Base-by-base conservation (phyloP, 2,797 vertebrate genomes). In the Sebastes iracundus region DNA sequence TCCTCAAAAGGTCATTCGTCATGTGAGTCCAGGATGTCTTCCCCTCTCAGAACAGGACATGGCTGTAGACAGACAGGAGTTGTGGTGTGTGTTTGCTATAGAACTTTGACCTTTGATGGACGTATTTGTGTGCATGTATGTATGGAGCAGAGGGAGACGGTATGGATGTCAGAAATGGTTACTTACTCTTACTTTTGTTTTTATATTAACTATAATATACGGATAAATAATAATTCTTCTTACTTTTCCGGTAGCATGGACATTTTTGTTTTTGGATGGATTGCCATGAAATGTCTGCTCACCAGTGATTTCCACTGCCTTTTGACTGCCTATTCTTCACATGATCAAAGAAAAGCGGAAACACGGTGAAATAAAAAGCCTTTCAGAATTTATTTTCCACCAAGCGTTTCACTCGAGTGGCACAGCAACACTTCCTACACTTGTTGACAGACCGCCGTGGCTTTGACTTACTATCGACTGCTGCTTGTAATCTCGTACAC, bases 401-500 rank as follows among this genome's bases (percentile, higher is more conserved):
- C 8, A 23, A 42, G 46, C 32, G 1, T 58, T 42, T 33, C 52
- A 60, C 25, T 64, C 49, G 42, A 46, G 35, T 32, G 30, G 0
- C 63, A 27, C 59, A 9, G 33, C 56, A 72, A 69, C 72, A 75
- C 61, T 42, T 78, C 72, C 63, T 38, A 64, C 53, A 74, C 49
- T 60, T 63, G 7, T 49, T 66, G 38, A 63, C 46, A 9, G 59
- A 42, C 13, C 5, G 11, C 63, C 25, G 64, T 32, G 20, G 53
- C 35, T 66, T 49, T 32, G 73, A 58, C 63, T 23, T 30, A 42
- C 25, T 46, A 20, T 25, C 8, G 14, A 23, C 38, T 38, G 38
- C 53, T 16, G 56, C 35, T 30, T 38, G 20, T 55, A 25, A 55
- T 16, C 42, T 55, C 9, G 20, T 11, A n/a, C 42, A 66, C 58